Percentiles rank a stretch among this genome's conserved stretches.
Conservation (phyloP, 2,888 invertebrate genomes). For the Plutella xylostella region DNA sequence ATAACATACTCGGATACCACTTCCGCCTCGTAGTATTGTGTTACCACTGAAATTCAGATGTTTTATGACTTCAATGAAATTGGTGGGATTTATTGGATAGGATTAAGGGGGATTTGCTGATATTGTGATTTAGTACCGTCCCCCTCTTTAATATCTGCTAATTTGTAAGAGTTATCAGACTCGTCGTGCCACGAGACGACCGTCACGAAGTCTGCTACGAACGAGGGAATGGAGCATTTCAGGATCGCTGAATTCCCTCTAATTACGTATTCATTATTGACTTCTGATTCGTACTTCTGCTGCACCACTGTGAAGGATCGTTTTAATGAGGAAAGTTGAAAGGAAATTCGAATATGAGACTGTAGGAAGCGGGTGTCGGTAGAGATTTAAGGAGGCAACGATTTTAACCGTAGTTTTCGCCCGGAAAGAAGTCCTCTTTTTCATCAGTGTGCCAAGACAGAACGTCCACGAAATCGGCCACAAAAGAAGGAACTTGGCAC, state of each 20-base stretch:
- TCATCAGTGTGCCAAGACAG: slow-evolving; percentile 84
- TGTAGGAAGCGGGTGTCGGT: not conserved
- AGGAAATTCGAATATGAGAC: too few species aligned
- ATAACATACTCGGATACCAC: slow-evolving; percentile 92
- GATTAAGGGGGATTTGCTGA: slow-evolving; percentile 8
- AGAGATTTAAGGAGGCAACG: not conserved
- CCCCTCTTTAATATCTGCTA: slow-evolving; percentile 40
- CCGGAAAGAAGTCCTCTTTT: slow-evolving; percentile 77
- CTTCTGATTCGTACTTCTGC: slow-evolving; percentile 91
- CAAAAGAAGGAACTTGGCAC: slow-evolving; percentile 88
- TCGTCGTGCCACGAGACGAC: slow-evolving; percentile 91
- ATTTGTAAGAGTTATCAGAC: slow-evolving; percentile 67
- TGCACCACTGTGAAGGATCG: slow-evolving; percentile 77
- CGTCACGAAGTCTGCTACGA: slow-evolving; percentile 91
- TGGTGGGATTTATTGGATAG: slow-evolving; percentile 13
- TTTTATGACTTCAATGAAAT: slow-evolving; percentile 3
- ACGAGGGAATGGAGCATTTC: slow-evolving; percentile 92
- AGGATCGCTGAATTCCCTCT: slow-evolving; percentile 89
- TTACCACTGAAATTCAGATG: slow-evolving; percentile 78
- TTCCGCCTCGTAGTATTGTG: slow-evolving; percentile 90
- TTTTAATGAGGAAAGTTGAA: not conserved
- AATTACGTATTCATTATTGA: slow-evolving; percentile 92
- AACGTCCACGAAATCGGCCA: slow-evolving; percentile 87
- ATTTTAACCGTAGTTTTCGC: slow-evolving; percentile 70
- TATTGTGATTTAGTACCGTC: slow-evolving; percentile 33